Evolutionary conservation across 2,888 invertebrate genomes (phyloP).

Genomic region (Drosophila parthenogenetica): DNA sequence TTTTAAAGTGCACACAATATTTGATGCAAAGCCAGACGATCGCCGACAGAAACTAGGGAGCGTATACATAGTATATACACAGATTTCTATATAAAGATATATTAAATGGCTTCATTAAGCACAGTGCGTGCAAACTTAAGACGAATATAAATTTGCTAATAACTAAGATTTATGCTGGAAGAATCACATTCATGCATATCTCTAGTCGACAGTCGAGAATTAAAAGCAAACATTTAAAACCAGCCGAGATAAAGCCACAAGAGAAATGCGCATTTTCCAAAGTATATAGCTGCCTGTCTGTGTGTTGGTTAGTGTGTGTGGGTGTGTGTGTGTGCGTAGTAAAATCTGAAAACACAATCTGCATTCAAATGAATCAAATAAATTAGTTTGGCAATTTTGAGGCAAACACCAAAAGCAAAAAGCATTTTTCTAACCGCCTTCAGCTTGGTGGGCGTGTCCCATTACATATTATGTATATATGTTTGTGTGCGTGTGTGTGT

Average conservation of each 20-base stretch:
- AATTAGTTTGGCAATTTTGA: conserved; percentile 72
- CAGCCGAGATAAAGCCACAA: conserved; percentile 42
- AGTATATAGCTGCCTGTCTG: no score
- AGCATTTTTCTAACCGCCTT: conserved; percentile 30
- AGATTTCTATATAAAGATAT: background rate
- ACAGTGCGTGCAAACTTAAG: conserved; percentile 69
- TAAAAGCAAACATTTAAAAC: conserved; percentile 42
- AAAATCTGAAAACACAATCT: conserved; percentile 67
- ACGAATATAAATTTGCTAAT: conserved; percentile 74
- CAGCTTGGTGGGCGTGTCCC: conserved; percentile 16
- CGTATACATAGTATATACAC: background rate
- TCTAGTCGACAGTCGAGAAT: background rate
- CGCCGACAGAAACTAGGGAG: background rate
- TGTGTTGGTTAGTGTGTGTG: background rate
- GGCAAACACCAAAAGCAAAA: conserved; percentile 30
- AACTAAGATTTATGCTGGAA: conserved; percentile 72
- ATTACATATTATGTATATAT: background rate
- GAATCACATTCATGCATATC: conserved; percentile 24
- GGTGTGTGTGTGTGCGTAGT: conserved; percentile 11
- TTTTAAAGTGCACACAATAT: conserved; percentile 68
- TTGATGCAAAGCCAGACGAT: conserved; percentile 38
- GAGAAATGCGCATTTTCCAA: conserved; percentile 19
- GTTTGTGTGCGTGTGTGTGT: no score
- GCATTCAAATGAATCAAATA: conserved; percentile 77
- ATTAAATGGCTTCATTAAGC: conserved; percentile 39